phyloP scores from a whole-genome alignment of 1,140 invertebrate species.

The Diabrotica undecimpunctata region DNA sequence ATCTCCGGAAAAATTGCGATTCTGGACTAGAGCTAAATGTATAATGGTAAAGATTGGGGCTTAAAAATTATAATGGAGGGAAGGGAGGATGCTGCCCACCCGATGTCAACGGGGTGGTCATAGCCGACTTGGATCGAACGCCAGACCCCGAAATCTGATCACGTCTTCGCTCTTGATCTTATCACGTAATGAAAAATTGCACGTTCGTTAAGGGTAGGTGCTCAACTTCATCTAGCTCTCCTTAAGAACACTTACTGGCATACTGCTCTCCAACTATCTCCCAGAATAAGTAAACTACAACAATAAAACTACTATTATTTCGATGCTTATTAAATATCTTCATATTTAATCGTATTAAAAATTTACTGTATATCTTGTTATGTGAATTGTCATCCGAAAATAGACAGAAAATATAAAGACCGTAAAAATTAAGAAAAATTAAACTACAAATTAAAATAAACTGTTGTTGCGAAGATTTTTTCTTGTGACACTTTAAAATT shows the following conservation, averaged over 20 bases:
- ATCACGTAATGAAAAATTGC: constrained; percentile 59
- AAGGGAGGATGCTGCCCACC: constrained; percentile 28
- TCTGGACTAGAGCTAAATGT: constrained; percentile 60
- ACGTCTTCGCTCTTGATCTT: constrained; percentile 51
- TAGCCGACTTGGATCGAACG: constrained; percentile 23
- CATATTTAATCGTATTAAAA: no score
- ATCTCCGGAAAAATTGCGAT: constrained; percentile 62
- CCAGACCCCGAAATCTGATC: constrained; percentile 42
- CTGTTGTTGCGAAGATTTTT: no score
- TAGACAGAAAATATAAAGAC: no score
- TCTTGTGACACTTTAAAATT: no score
- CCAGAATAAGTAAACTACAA: no score
- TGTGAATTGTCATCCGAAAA: no score
- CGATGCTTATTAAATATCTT: no score
- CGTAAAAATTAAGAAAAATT: no score
- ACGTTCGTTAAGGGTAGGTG: constrained; percentile 43
- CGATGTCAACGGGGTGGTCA: constrained; percentile 1
- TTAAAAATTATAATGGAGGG: constrained; percentile 61
- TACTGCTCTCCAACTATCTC: not conserved
- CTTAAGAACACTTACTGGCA: not conserved
- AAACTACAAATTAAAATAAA: no score
- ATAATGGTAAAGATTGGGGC: constrained; percentile 62
- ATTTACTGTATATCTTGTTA: no score
- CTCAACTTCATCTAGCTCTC: constrained; percentile 5
- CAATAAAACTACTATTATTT: no score